These are phyloP conservation scores for Heliconius himera DNA, from an alignment of 1,140 invertebrate species.

Conservation along the genomic window DNA sequence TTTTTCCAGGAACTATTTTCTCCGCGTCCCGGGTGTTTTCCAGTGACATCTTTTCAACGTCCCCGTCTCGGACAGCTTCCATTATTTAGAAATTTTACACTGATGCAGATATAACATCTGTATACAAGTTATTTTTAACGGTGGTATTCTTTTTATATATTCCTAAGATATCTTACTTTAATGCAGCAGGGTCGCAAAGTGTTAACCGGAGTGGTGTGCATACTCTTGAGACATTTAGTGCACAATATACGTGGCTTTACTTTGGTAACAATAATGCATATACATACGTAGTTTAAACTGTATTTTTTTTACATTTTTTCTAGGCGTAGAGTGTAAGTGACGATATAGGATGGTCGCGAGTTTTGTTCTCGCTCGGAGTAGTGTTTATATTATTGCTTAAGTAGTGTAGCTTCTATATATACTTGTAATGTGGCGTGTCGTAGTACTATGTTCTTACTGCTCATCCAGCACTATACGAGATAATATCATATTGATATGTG, in stretches of 20 bases:
- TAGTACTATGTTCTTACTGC: too few species aligned
- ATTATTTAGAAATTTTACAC: conserved; percentile 66
- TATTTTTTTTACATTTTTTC: too few species aligned
- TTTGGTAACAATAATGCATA: background rate
- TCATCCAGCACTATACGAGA: too few species aligned
- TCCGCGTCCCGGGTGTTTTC: conserved; percentile 33
- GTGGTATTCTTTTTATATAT: conserved; percentile 38
- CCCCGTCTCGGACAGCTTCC: conserved; percentile 57
- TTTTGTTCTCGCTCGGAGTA: too few species aligned
- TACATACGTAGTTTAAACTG: too few species aligned
- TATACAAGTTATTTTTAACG: conserved; percentile 37
- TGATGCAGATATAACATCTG: conserved; percentile 43
- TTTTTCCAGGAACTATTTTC: conserved; percentile 58
- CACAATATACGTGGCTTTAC: background rate
- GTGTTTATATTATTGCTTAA: too few species aligned
- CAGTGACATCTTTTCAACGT: conserved; percentile 60
- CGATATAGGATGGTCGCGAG: too few species aligned
- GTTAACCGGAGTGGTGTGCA: conserved; percentile 4
- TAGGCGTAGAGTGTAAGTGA: too few species aligned
- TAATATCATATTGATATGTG: too few species aligned
- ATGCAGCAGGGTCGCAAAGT: conserved; percentile 18
- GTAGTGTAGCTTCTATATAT: too few species aligned
- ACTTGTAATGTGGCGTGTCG: too few species aligned
- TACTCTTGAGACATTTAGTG: conserved; percentile 6
- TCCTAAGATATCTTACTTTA: conserved; percentile 29